These are phyloP conservation scores for Alcis repandata DNA, from an alignment of 2,888 invertebrate genomes.

Conservation along the genomic window DNA sequence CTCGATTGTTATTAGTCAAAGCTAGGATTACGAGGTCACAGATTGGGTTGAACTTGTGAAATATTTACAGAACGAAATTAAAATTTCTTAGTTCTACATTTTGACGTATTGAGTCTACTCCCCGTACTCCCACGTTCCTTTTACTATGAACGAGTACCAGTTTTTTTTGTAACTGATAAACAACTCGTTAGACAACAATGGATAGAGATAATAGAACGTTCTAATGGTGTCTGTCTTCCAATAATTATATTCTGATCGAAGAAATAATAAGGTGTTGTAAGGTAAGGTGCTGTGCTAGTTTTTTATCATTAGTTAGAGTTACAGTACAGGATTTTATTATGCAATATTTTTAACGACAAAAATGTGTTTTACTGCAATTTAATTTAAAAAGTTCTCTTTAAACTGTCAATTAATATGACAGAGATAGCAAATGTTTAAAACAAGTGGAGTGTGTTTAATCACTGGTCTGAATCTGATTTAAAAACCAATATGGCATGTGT, in stretches of 20 bases:
- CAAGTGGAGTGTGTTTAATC: too few species aligned
- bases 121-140: constrained; percentile 28
- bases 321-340: too few species aligned
- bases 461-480: not conserved
- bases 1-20: too few species aligned
- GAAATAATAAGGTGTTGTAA: not conserved
- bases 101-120: constrained; percentile 22
- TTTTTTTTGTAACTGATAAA: constrained; percentile 21
- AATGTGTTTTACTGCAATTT: too few species aligned
- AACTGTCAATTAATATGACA: too few species aligned
- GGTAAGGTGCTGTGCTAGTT: not conserved
- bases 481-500: constrained; percentile 17
- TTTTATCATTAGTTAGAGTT: not conserved
- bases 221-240: constrained; percentile 13
- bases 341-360: too few species aligned
- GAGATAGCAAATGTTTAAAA: too few species aligned
- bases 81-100: constrained; percentile 13
- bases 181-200: constrained; percentile 30
- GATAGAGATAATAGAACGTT: constrained; percentile 12
- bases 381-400: too few species aligned
- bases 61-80: not conserved
- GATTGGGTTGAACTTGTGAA: not conserved
- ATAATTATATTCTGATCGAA: constrained; percentile 23
- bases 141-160: constrained; percentile 15
- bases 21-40: not conserved